These are phyloP conservation scores for Drosophila auraria DNA, from an alignment of 1,140 invertebrate species.

Conservation along the genomic window DNA sequence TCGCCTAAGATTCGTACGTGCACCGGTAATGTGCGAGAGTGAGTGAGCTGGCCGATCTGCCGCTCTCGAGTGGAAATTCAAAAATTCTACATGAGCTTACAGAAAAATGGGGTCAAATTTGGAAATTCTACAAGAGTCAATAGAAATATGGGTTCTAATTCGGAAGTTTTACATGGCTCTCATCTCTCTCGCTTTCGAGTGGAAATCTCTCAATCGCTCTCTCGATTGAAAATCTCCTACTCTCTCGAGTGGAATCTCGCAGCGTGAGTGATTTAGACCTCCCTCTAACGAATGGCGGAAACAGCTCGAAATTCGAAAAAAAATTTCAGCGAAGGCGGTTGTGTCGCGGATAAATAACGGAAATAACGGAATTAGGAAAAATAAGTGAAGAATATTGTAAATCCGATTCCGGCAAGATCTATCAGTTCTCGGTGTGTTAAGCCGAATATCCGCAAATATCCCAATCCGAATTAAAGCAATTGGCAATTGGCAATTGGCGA, in stretches of 20 bases:
- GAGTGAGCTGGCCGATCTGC: not conserved
- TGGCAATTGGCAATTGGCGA: conserved; percentile 42
- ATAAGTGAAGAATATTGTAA: conserved; percentile 65
- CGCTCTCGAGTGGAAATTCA: conserved; percentile 2
- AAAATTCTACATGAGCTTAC: too few relatives aligned
- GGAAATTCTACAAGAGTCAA: too few relatives aligned
- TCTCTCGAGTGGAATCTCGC: too few relatives aligned
- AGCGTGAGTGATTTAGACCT: too few relatives aligned
- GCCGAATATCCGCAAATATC: conserved; percentile 20
- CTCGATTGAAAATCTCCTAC: too few relatives aligned
- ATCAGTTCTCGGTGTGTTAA: conserved; percentile 27
- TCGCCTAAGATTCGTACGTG: not conserved
- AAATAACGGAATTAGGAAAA: conserved; percentile 45
- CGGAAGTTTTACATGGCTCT: too few relatives aligned
- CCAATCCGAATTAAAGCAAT: conserved; percentile 27
- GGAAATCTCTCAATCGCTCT: too few relatives aligned
- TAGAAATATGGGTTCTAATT: too few relatives aligned
- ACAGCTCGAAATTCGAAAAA: conserved; percentile 5
- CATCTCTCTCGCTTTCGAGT: too few relatives aligned
- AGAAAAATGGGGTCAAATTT: too few relatives aligned
- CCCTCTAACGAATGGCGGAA: not conserved
- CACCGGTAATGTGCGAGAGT: not conserved
- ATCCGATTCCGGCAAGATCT: conserved; percentile 42
- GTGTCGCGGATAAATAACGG: conserved; percentile 9
- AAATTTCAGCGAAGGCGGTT: conserved; percentile 10